These are phyloP conservation scores for Stomatorhinus walkeri DNA, from an alignment of 2,797 vertebrate genomes.

Conservation along the genomic window DNA sequence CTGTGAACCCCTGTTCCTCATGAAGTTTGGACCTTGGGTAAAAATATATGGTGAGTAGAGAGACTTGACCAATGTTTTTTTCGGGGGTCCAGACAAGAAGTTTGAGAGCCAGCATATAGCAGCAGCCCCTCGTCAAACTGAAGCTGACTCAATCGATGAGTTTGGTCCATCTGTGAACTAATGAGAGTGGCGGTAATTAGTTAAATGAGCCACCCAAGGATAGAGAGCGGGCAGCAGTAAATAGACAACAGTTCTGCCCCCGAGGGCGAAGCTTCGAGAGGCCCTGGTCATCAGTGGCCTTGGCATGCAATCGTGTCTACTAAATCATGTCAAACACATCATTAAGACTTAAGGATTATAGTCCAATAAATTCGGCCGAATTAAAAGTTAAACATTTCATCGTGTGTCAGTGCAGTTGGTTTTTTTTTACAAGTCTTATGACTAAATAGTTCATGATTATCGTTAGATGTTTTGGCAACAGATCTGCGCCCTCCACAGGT, in stretches of 20 bases:
- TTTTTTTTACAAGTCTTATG: not conserved
- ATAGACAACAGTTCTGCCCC: not conserved
- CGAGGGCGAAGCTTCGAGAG: not conserved
- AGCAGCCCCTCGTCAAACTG: not conserved
- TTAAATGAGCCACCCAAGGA: not conserved
- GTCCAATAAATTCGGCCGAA: not conserved
- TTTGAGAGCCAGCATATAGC: not conserved
- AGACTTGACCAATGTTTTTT: not conserved
- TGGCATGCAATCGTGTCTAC: not conserved
- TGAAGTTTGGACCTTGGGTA: not conserved
- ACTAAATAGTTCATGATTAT: not conserved
- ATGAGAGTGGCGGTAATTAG: not conserved
- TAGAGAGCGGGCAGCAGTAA: not conserved
- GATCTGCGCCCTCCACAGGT: not conserved
- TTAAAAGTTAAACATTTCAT: slow-evolving; percentile 2
- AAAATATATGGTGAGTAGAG: not conserved
- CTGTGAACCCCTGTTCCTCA: not conserved
- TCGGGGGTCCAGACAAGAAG: not conserved
- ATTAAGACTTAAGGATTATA: not conserved
- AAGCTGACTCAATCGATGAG: not conserved
- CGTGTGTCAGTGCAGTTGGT: not conserved
- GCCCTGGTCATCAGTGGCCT: not conserved
- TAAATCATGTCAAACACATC: not conserved
- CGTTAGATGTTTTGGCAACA: not conserved
- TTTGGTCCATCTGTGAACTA: not conserved